Evolutionary conservation across 2,113 vertebrate genomes (phyloP).

Genomic region (Albula glossodonta): DNA sequence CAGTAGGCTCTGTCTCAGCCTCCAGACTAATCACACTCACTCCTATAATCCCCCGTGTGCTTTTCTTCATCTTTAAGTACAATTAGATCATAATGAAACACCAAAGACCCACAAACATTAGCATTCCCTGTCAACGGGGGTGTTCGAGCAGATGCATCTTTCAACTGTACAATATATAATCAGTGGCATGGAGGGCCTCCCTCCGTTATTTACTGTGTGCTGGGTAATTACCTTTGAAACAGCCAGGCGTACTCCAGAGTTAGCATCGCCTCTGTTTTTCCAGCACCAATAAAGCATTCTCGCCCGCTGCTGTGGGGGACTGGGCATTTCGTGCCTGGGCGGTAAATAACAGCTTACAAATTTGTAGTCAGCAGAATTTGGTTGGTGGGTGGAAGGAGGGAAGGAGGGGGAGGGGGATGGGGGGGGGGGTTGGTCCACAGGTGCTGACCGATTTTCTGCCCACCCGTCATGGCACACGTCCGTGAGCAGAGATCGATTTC

Average conservation of each 20-base stretch:
- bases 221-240: constrained; percentile 25
- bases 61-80: background rate
- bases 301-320: constrained; percentile 33
- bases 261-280: constrained; percentile 1
- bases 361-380: constrained; percentile 23
- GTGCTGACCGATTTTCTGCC: background rate
- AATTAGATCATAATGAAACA: background rate
- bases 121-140: background rate
- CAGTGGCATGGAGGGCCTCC: background rate
- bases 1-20: background rate
- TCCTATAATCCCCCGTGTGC: background rate
- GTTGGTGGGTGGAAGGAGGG: background rate
- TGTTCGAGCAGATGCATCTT: background rate
- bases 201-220: constrained; percentile 11
- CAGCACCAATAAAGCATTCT: background rate
- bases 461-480: background rate
- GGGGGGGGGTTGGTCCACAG: background rate
- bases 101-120: constrained; percentile 7
- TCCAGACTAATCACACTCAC: background rate
- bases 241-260: background rate
- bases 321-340: constrained; percentile 59
- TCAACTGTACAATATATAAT: constrained; percentile 20
- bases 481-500: background rate
- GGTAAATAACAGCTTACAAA: background rate
- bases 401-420: background rate